Conservation (phyloP, 2,113 vertebrate species). For the Esox niger region DNA sequence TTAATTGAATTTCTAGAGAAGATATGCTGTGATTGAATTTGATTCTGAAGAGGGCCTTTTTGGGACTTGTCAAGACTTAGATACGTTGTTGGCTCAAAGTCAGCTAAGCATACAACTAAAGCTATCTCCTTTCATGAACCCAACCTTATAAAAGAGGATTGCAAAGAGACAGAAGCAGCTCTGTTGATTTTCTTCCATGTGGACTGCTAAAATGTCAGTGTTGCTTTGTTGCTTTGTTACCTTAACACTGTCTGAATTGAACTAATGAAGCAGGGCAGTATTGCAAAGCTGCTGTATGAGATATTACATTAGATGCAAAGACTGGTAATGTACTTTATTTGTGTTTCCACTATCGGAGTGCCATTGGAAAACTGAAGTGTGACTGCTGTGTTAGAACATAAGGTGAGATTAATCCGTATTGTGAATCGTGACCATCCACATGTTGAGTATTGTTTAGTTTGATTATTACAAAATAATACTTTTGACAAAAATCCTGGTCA, state of each 20-base stretch:
- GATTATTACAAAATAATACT: too few relatives aligned
- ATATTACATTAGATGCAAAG: constrained; percentile 11
- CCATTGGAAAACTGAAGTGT: too few relatives aligned
- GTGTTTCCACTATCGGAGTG: too few relatives aligned
- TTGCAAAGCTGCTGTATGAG: neutral
- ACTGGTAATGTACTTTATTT: constrained; percentile 13
- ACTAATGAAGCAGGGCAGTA: constrained; percentile 3
- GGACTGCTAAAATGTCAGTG: constrained; percentile 15
- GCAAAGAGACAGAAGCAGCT: constrained; percentile 3
- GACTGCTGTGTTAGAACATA: too few relatives aligned
- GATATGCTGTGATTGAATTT: constrained; percentile 25
- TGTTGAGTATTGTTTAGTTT: too few relatives aligned
- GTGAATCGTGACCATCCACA: too few relatives aligned
- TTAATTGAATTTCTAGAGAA: constrained; percentile 56
- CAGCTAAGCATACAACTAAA: constrained; percentile 56
- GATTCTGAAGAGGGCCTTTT: constrained; percentile 29
- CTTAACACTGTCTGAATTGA: constrained; percentile 7
- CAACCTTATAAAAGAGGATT: constrained; percentile 45
- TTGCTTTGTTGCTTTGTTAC: constrained; percentile 24
- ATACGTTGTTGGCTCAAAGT: constrained; percentile 53
- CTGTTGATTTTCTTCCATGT: constrained; percentile 5
- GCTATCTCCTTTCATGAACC: constrained; percentile 58
- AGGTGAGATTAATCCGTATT: too few relatives aligned
- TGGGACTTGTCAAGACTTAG: constrained; percentile 61
- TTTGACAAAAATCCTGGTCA: too few relatives aligned